phyloP scores from a whole-genome alignment of 1,140 invertebrate species.

The Lordiphosa collinella region DNA sequence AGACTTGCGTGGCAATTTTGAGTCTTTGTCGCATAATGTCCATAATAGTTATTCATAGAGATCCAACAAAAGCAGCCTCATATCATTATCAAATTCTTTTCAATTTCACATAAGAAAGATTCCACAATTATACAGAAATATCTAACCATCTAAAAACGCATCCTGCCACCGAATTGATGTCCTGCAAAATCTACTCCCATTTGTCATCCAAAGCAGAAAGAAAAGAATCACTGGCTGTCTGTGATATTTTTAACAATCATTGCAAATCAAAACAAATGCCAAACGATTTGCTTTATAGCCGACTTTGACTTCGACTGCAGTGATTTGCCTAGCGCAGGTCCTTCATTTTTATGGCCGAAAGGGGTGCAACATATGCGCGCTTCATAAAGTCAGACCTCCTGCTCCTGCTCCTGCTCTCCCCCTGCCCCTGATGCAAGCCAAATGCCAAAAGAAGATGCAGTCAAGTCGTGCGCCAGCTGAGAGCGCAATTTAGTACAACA shows the following conservation, averaged over 20 bases:
- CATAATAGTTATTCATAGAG: too few species aligned
- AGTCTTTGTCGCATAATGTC: too few species aligned
- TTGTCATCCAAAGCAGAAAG: not conserved
- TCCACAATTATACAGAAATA: too few species aligned
- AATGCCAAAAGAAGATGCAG: slow-evolving; percentile 55
- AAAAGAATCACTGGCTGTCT: slow-evolving; percentile 12
- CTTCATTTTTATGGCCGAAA: slow-evolving; percentile 55
- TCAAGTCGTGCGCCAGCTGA: slow-evolving; percentile 71
- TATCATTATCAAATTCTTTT: too few species aligned
- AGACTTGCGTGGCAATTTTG: too few species aligned
- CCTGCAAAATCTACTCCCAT: not conserved
- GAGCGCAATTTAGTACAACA: slow-evolving; percentile 70
- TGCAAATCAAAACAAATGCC: slow-evolving; percentile 73
- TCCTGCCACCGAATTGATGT: too few species aligned
- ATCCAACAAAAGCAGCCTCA: too few species aligned
- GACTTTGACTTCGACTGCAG: slow-evolving; percentile 53
- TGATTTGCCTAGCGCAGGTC: slow-evolving; percentile 69
- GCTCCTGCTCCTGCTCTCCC: not conserved
- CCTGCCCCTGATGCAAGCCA: slow-evolving; percentile 47
- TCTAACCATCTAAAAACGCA: too few species aligned
- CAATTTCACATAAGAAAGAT: too few species aligned
- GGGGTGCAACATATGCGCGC: slow-evolving; percentile 66
- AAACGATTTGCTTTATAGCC: slow-evolving; percentile 74
- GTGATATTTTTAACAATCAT: slow-evolving; percentile 60
- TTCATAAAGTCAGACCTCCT: slow-evolving; percentile 56